Conservation (phyloP, 2,888 invertebrate species). For the Colletes collaris region DNA sequence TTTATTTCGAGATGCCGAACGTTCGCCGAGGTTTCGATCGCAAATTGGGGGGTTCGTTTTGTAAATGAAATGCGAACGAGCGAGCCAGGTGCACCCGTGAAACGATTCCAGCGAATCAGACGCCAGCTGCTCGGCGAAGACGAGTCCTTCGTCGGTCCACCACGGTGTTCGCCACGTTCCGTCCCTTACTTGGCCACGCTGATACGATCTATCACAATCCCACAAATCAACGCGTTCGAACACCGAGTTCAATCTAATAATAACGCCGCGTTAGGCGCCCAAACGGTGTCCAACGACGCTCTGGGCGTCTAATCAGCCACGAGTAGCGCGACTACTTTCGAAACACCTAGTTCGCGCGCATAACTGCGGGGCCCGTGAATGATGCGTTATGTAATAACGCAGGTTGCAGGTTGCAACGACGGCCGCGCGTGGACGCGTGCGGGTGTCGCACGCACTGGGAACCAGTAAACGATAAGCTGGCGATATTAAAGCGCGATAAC, state of each 20-base stretch:
- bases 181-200: too few species aligned
- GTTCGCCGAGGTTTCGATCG: too few species aligned
- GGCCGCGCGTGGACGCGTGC: conserved; percentile 4
- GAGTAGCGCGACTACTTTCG: conserved; percentile 55
- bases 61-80: too few species aligned
- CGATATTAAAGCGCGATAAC: conserved; percentile 40
- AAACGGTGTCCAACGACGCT: conserved; percentile 15
- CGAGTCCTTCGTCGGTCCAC: too few species aligned
- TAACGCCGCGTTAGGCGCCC: conserved; percentile 8
- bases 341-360: conserved; percentile 48
- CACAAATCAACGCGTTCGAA: conserved; percentile 13
- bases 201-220: conserved; percentile 10
- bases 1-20: too few species aligned
- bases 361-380: conserved; percentile 31
- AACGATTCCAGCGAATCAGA: too few species aligned
- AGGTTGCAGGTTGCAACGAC: conserved; percentile 14
- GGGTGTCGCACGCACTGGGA: conserved; percentile 12
- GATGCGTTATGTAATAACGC: conserved; percentile 53
- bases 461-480: conserved; percentile 26
- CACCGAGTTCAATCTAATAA: conserved; percentile 25
- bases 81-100: too few species aligned
- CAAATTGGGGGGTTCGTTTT: too few species aligned
- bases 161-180: too few species aligned
- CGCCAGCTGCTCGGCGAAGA: too few species aligned
- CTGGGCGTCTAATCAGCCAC: conserved; percentile 12